Percentiles rank a stretch among this genome's conserved stretches.
Evolutionary conservation across 2,888 invertebrate genomes (phyloP).

Genomic region (Lasioglossum malachurum): DNA sequence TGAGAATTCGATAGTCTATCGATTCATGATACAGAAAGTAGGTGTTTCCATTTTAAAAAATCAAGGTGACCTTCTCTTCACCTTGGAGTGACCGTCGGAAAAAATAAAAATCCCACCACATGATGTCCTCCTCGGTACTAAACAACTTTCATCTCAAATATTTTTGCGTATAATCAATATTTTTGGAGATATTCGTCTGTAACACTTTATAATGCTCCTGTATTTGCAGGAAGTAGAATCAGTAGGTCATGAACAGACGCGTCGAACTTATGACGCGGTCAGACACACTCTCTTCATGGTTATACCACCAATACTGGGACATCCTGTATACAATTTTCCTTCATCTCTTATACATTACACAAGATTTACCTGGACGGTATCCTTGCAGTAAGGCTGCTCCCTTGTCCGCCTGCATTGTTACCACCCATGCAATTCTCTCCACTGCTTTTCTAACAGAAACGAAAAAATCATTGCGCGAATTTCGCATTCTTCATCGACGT

Average conservation of each 20-base stretch:
- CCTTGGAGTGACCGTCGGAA: too few relatives aligned
- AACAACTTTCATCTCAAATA: too few relatives aligned
- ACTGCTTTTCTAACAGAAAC: slow-evolving; percentile 81
- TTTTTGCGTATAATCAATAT: too few relatives aligned
- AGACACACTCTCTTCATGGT: background rate
- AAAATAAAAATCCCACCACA: too few relatives aligned
- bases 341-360: background rate
- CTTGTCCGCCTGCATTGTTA: slow-evolving; percentile 56
- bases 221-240: background rate
- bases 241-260: background rate
- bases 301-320: background rate
- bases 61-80: too few relatives aligned
- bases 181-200: too few relatives aligned
- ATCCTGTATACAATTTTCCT: background rate
- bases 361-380: slow-evolving; percentile 83
- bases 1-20: too few relatives aligned
- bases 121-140: too few relatives aligned
- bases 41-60: too few relatives aligned
- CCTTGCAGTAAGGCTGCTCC: slow-evolving; percentile 73
- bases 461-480: slow-evolving; percentile 28
- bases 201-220: too few relatives aligned
- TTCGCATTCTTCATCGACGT: background rate
- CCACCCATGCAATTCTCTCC: slow-evolving; percentile 77
- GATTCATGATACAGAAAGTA: too few relatives aligned
- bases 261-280: background rate